phyloP scores from a whole-genome alignment of 1,140 invertebrate genomes.

The Manduca sexta region DNA sequence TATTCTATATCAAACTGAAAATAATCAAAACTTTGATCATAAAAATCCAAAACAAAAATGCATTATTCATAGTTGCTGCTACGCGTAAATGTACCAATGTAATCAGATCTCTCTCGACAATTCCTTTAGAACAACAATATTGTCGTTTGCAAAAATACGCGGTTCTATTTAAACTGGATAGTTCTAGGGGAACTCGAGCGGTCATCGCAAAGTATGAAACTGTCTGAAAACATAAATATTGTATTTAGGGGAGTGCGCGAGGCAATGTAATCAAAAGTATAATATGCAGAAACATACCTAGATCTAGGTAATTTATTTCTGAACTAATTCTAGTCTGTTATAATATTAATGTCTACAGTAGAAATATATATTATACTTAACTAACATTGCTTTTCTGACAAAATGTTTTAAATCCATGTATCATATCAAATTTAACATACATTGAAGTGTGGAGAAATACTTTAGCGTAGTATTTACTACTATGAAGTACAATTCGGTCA shows the following conservation, averaged over 20 bases:
- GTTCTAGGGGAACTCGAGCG: conserved; percentile 32
- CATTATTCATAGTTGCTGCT: conserved; percentile 70
- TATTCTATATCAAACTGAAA: conserved; percentile 64
- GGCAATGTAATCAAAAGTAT: too few species aligned
- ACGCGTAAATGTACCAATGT: conserved; percentile 41
- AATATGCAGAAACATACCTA: too few species aligned
- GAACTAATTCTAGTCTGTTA: too few species aligned
- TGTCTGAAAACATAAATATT: conserved; percentile 69
- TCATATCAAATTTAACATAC: too few species aligned
- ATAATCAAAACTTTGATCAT: conserved; percentile 73
- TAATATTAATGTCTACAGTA: too few species aligned
- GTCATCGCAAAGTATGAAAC: conserved; percentile 64
- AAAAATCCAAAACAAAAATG: conserved; percentile 74
- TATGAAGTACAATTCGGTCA: too few species aligned
- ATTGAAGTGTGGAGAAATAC: too few species aligned
- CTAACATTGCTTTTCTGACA: too few species aligned
- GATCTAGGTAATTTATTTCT: too few species aligned
- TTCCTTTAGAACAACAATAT: conserved; percentile 25
- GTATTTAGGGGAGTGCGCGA: conserved; percentile 46
- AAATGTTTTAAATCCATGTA: too few species aligned
- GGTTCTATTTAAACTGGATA: conserved; percentile 40
- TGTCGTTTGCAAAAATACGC: conserved; percentile 22
- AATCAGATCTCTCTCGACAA: conserved; percentile 24
- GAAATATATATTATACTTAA: too few species aligned
- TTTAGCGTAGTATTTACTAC: too few species aligned